Evolutionary conservation across 2,113 vertebrate species (phyloP), one percentile per base, ranked within the genome.

Genomic region (Propithecus coquereli): DNA sequence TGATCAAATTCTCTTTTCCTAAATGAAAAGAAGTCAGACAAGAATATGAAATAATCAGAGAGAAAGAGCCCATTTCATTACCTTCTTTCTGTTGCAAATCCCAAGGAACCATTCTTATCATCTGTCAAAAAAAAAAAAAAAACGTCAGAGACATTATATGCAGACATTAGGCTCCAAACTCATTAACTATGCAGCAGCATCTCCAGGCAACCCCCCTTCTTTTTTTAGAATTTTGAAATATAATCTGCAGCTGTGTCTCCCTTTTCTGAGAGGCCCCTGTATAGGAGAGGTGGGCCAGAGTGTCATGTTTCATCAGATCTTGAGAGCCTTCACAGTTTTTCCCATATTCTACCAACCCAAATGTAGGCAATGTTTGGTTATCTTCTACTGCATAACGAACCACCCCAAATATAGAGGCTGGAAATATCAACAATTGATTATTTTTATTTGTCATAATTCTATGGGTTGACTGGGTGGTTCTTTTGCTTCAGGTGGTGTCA

Each of bases 11-110:
- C n/a, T 80, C 57, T 47, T 43, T 52, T 94, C 23, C 66, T 43
- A 95, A 95, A 65, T 88, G 18, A 90, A 90, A 90, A 83, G 37
- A 89, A 63, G 27, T 87, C 81, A 87, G n/a, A 63, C 9, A 25
- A 76, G 37, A 43, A 40, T 94, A 82, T 66, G 40, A 94, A 96
- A 84, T 90, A 87, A 63, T 63, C 25, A 80, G 45, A 76, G 37
- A 50, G 22, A 96, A 95, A 76, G 25, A 80, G 8, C 12, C 6
- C 50, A 76, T 57, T 95, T 90, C 12, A 86, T 76, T 89, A 23
- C 47, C 87, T 80, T 13, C 59, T 92, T 96, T 90, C 32, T 90
- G 32, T 80, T 76, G 94, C 94, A 92, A 79, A 97, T 68, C 45
- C 17, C 13, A 87, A 27, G 2, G 23, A 2, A 54, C 23, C 66